Evolutionary conservation across 2,113 vertebrate genomes (phyloP).

Genomic region (Scopus umbretta): DNA sequence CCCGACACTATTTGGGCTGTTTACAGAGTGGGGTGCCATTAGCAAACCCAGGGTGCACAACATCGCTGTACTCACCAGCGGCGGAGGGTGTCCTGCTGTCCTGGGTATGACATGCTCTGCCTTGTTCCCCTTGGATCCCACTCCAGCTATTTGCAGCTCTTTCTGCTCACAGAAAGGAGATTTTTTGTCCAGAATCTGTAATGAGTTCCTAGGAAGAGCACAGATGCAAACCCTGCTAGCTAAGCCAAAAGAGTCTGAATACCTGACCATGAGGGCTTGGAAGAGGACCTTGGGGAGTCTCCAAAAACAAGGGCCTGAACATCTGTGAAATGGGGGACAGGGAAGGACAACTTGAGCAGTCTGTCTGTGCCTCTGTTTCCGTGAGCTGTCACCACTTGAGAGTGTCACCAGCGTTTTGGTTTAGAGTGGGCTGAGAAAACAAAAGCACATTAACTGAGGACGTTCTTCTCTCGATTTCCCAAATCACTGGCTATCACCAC

Average conservation of each 20-base stretch:
- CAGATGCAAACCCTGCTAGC: not conserved
- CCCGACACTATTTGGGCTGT: not conserved
- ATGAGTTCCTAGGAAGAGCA: not conserved
- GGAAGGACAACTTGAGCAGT: not conserved
- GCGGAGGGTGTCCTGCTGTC: not conserved
- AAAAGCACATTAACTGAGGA: not conserved
- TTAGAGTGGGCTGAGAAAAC: not conserved
- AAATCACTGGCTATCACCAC: conserved; percentile 5
- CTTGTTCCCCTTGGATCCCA: not conserved
- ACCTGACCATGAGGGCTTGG: not conserved
- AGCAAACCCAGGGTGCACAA: not conserved
- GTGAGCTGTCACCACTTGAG: not conserved
- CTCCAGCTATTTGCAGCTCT: not conserved
- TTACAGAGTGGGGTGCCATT: not conserved
- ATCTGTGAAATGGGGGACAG: not conserved
- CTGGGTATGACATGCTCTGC: not conserved
- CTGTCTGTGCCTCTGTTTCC: not conserved
- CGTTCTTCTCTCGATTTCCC: not conserved
- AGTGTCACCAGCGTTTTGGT: fast-evolving
- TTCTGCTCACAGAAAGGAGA: not conserved
- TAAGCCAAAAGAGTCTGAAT: not conserved
- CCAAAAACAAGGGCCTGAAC: not conserved
- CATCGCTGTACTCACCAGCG: not conserved
- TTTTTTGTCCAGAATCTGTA: not conserved
- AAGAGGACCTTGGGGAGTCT: not conserved